Evolutionary conservation across 2,797 vertebrate species (phyloP).

Genomic region (Coreius guichenoti): DNA sequence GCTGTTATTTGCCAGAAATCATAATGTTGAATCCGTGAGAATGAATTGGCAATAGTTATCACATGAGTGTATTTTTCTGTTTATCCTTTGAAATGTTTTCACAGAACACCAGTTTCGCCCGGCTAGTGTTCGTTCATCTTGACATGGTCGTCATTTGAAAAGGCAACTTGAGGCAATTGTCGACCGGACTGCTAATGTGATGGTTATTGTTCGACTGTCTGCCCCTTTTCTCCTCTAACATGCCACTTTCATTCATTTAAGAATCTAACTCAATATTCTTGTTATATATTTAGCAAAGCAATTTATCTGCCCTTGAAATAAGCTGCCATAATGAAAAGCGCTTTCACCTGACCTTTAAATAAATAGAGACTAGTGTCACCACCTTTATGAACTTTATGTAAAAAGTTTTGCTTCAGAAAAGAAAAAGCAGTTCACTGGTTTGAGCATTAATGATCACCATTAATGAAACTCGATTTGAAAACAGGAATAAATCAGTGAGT

Average conservation of each 20-base stretch:
- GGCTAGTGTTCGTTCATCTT: slow-evolving; percentile 57
- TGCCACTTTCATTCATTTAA: slow-evolving; percentile 48
- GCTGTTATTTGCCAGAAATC: background rate
- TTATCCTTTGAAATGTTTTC: slow-evolving; percentile 50
- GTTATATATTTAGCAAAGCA: slow-evolving; percentile 51
- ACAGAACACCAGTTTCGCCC: slow-evolving; percentile 19
- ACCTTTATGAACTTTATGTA: slow-evolving; percentile 5
- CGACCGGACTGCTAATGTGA: slow-evolving; percentile 33
- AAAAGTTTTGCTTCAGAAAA: background rate
- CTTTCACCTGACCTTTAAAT: slow-evolving; percentile 35
- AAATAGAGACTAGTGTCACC: slow-evolving; percentile 5
- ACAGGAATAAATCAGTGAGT: background rate
- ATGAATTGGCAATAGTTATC: background rate
- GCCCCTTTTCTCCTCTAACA: slow-evolving; percentile 49
- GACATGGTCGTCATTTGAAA: slow-evolving; percentile 64
- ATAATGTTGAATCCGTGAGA: background rate
- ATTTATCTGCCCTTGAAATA: slow-evolving; percentile 29
- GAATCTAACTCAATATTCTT: slow-evolving; percentile 27
- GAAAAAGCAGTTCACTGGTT: background rate
- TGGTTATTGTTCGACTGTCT: slow-evolving; percentile 44
- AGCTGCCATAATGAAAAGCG: slow-evolving; percentile 29
- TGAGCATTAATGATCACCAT: background rate
- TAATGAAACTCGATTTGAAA: background rate
- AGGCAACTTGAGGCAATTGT: slow-evolving; percentile 53
- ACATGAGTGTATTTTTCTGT: background rate